phyloP scores from a whole-genome alignment of 2,113 vertebrate genomes.

The Pomatorhinus ruficollis region DNA sequence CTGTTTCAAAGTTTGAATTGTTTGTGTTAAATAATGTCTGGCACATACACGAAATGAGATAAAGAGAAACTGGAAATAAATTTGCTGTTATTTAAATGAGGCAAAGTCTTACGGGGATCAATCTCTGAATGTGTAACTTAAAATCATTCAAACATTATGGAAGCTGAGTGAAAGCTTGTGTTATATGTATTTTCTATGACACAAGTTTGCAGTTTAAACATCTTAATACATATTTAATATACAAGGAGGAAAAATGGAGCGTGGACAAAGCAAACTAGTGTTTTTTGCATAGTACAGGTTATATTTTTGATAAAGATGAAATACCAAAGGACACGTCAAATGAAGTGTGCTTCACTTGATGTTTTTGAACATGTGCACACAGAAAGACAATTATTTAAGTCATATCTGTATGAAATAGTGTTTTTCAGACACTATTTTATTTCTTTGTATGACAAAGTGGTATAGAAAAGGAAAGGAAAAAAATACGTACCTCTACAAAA shows the following conservation, averaged over 20 bases:
- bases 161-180: neutral
- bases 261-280: neutral
- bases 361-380: fast-evolving
- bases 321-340: neutral
- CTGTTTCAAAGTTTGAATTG: neutral
- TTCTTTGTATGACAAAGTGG: neutral
- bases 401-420: neutral
- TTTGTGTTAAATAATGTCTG: constrained; percentile 26
- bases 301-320: neutral
- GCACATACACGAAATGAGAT: neutral
- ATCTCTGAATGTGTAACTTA: neutral
- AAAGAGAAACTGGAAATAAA: neutral
- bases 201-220: neutral
- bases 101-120: neutral
- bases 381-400: fast-evolving
- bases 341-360: neutral
- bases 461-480: neutral
- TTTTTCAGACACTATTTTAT: neutral
- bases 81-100: neutral
- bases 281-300: neutral
- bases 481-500: neutral
- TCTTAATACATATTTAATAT: neutral
- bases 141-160: neutral
- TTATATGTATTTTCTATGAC: neutral
- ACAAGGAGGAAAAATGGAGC: neutral